phyloP scores from a whole-genome alignment of 2,113 vertebrate species.

The Cyanistes caeruleus region DNA sequence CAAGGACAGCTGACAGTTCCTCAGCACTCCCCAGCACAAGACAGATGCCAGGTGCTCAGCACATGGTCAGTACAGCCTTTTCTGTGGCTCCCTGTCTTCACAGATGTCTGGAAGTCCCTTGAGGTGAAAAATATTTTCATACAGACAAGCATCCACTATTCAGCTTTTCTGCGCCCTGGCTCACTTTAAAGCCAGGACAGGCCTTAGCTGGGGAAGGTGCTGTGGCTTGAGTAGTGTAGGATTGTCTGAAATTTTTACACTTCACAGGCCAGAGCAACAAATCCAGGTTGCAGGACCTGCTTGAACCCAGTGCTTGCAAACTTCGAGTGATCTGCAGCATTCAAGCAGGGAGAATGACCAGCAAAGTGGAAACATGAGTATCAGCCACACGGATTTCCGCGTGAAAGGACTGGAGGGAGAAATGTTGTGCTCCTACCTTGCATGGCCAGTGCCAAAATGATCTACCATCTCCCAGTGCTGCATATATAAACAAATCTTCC shows the following conservation, averaged over 20 bases:
- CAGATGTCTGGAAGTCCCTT: background rate
- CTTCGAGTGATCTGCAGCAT: background rate
- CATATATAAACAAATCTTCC: accelerated
- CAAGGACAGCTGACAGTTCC: background rate
- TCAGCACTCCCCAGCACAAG: accelerated
- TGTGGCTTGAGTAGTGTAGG: accelerated
- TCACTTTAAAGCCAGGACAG: background rate
- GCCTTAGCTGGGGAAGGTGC: background rate
- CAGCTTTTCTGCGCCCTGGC: background rate
- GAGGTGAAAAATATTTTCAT: background rate
- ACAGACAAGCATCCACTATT: background rate
- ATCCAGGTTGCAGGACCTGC: background rate
- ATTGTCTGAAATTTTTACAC: background rate
- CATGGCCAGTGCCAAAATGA: background rate
- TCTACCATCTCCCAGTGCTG: no score
- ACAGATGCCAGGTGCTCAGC: background rate
- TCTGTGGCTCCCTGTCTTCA: background rate
- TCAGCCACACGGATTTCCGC: background rate
- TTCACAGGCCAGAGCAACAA: background rate
- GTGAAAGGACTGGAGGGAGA: background rate
- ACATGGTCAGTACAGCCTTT: background rate
- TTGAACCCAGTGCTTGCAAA: background rate
- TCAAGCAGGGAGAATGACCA: no score
- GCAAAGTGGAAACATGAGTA: background rate
- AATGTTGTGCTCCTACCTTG: background rate